phyloP scores from a whole-genome alignment of 2,888 invertebrate species.

The Eupithecia centaureata region DNA sequence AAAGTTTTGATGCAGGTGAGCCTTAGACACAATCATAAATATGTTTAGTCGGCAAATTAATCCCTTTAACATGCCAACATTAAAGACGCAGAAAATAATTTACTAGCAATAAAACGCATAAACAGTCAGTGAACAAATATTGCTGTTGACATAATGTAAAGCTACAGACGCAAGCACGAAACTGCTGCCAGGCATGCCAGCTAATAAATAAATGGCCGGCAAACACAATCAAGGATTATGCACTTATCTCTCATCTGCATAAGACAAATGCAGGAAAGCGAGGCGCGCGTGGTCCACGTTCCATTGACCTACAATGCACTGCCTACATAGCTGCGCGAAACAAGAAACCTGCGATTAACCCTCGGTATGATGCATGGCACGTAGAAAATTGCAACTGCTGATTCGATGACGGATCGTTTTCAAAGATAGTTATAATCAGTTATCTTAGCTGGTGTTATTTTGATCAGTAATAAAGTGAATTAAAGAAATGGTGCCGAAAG shows the following conservation, averaged over 20 bases:
- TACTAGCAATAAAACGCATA: not conserved
- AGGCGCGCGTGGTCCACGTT: constrained; percentile 64
- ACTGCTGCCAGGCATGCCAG: not conserved
- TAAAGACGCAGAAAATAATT: constrained; percentile 10
- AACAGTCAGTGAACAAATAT: constrained; percentile 10
- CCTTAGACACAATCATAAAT: not conserved
- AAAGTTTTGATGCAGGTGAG: no score
- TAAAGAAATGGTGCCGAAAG: not conserved
- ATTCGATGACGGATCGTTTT: constrained; percentile 57
- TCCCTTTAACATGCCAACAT: not conserved
- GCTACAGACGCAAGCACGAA: not conserved
- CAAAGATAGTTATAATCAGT: constrained; percentile 22
- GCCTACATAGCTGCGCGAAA: constrained; percentile 66
- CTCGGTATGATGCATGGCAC: constrained; percentile 62
- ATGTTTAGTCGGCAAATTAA: not conserved
- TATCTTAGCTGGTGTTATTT: constrained; percentile 13
- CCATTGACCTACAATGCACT: constrained; percentile 71
- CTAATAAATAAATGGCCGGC: constrained; percentile 27
- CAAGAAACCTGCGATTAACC: constrained; percentile 66
- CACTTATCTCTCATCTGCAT: constrained; percentile 58
- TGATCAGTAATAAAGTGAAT: not conserved
- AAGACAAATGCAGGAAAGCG: constrained; percentile 73
- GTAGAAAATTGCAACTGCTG: constrained; percentile 59
- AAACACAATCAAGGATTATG: constrained; percentile 31
- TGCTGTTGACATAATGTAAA: not conserved